A percentile compares a stretch with the other conserved stretches of the same genome.
These are phyloP conservation scores for Drosophila affinis DNA, from an alignment of 2,888 invertebrate genomes.

Conservation along the genomic window DNA sequence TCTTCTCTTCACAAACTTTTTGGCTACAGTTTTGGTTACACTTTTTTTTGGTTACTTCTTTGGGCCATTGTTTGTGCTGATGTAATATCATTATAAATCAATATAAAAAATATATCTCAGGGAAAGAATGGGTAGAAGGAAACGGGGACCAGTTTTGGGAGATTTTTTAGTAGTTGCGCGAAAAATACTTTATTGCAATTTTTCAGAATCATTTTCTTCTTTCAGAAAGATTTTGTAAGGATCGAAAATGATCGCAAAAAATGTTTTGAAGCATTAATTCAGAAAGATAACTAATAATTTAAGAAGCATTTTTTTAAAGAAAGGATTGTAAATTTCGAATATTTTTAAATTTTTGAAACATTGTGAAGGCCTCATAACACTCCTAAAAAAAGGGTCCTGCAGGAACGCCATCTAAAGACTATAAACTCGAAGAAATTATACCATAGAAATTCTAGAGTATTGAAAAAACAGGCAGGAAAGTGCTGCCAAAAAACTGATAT, in stretches of 20 bases:
- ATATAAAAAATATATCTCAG: background rate
- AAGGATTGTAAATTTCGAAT: too few species aligned
- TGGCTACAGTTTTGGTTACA: conserved; percentile 46
- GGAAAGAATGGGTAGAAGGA: background rate
- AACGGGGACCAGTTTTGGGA: background rate
- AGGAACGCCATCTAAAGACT: background rate
- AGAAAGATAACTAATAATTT: too few species aligned
- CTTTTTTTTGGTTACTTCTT: conserved; percentile 57
- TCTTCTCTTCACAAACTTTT: background rate
- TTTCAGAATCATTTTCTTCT: too few species aligned
- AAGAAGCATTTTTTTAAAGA: too few species aligned
- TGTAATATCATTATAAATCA: conserved; percentile 57
- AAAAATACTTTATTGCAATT: too few species aligned
- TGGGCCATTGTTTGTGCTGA: conserved; percentile 59
- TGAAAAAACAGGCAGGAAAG: background rate
- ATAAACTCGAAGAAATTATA: background rate
- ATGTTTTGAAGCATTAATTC: too few species aligned
- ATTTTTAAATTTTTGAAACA: too few species aligned
- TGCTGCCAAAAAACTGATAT: background rate
- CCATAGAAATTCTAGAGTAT: background rate
- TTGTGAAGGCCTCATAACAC: background rate
- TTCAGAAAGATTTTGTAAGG: too few species aligned
- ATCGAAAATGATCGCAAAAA: too few species aligned
- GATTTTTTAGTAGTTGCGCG: too few species aligned
- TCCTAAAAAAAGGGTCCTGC: background rate